Evolutionary conservation across 2,113 vertebrate species (phyloP).

Genomic region (Oryctolagus cuniculus): DNA sequence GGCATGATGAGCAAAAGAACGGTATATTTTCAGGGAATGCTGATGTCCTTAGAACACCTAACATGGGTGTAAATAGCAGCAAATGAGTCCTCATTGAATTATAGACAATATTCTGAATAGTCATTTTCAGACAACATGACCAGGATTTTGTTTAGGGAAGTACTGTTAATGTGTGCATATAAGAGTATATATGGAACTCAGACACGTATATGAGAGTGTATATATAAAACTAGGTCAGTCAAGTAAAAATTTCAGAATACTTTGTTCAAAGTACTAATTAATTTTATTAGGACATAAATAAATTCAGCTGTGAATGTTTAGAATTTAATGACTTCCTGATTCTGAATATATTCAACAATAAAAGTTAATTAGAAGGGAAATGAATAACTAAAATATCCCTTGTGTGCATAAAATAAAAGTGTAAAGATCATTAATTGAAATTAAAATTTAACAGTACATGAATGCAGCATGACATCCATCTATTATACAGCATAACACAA

Average conservation of each 20-base stretch:
- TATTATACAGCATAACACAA: slow-evolving; percentile 85
- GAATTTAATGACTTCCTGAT: slow-evolving; percentile 89
- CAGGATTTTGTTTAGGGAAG: not conserved
- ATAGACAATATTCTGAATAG: not conserved
- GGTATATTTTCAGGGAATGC: not conserved
- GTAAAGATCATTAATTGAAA: slow-evolving; percentile 90
- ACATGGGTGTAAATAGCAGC: not conserved
- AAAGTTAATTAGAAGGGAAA: slow-evolving; percentile 91
- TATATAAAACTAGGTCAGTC: not conserved
- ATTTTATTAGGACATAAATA: slow-evolving; percentile 71
- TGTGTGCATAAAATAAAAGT: slow-evolving; percentile 86
- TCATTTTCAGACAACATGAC: not conserved
- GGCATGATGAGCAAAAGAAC: no score
- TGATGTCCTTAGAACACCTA: not conserved
- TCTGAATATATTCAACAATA: slow-evolving; percentile 89
- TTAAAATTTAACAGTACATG: slow-evolving; percentile 90
- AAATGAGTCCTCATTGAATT: not conserved
- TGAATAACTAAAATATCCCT: slow-evolving; percentile 88
- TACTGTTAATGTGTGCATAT: not conserved
- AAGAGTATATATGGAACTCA: no score
- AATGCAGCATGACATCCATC: slow-evolving; percentile 88
- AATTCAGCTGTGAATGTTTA: slow-evolving; percentile 83
- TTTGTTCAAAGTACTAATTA: slow-evolving; percentile 68
- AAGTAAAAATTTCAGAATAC: slow-evolving; percentile 55
- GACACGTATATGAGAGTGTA: not conserved